Base-by-base conservation (phyloP, 2,113 vertebrate genomes). In the Pantherophis guttatus region DNA sequence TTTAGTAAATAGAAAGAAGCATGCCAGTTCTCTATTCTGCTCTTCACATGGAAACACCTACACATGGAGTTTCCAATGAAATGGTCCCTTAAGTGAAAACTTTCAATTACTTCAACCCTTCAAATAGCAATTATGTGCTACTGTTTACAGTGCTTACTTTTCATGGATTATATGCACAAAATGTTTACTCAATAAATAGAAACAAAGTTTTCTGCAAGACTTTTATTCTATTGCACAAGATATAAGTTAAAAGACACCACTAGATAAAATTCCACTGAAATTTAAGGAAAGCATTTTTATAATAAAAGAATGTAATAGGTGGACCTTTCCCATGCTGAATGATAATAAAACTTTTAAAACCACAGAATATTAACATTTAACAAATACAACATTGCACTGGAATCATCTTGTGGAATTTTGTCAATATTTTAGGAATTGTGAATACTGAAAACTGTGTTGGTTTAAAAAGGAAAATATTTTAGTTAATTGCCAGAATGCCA, bases 221-320 rank as follows among this genome's bases (percentile, higher is more conserved):
- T 98, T 97, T 98, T 98, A 98, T 99, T 98, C 97, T 97, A 97
- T 96, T 94, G 97, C 98, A 98, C 98, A 98, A 97, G 97, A 97
- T 93, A 98, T 96, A 97, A 98, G 94, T 97, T 97, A 96, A 97
- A 75, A 97, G 96, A 94, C 97, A 98, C 96, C 97, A 98, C 98
- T 97, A 98, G 98, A 95, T 93, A 96, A 94, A 94, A 94, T 86
- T 94, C 95, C 95, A 96, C 95, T 97, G 96, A 96, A 96, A 97
- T 97, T 81, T 97, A 97, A 96, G 96, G 96, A 93, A 96, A 97
- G 48, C 55, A 96, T 2, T 29, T 97, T 96, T 97, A 97, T 96
- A 95, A 81, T 81, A 39, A 39, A 81, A 95, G 97, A 96, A 97
- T 54, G 5, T 11, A 70, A 53, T 95, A 96, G 93, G 90, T 29